Base-by-base conservation (phyloP, 1,140 invertebrate species). In the Drosophila micromelanica region DNA sequence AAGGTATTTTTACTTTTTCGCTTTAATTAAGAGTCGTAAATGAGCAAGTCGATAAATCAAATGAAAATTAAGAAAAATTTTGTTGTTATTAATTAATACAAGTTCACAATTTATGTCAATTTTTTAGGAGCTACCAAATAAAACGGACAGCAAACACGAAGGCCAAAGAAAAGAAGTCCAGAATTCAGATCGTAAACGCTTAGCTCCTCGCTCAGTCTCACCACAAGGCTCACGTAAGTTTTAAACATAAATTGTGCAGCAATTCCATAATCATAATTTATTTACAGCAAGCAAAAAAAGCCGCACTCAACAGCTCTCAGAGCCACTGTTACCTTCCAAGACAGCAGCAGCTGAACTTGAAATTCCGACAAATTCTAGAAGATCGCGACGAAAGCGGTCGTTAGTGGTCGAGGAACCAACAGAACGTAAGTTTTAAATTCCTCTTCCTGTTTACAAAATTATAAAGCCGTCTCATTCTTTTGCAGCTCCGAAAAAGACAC, bases 161-260 rank as follows among this genome's bases (percentile, higher is more conserved):
- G 40, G 2, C 13, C 40, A 42, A 8, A 12, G 11, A 27, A 23
- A 15, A 8, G 1, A 8, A 5, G n/a, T 1, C 6, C 20, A 7
- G 9, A 20, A 13, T 7, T 13, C 27, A 1, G 42, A 1, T 7
- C 15, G 40, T 3, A 75, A 70, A 55, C 71, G 76, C 0, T 0
- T n/a, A 4, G 57, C 38, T 11, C 35, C 37, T 5, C 52, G 54
- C 32, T 56, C 71, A 9, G 76, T 30, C 9, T 67, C 70, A n/a
- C 43, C 77, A 11, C n/a, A 30, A 43, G 13, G n/a, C 7, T 75
- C 63, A 2, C 42, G 76, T 79, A 60, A 11, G 57, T 43, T 17
- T 4, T 32, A 9, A 17, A 27, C 9, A n/a, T 9, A n/a, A n/a
- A 17, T 12, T 11, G 9, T 12, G 1, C 11, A 54, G 1, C 1